Conservation (phyloP, 2,797 vertebrate genomes). For the Sebastes dallii region DNA sequence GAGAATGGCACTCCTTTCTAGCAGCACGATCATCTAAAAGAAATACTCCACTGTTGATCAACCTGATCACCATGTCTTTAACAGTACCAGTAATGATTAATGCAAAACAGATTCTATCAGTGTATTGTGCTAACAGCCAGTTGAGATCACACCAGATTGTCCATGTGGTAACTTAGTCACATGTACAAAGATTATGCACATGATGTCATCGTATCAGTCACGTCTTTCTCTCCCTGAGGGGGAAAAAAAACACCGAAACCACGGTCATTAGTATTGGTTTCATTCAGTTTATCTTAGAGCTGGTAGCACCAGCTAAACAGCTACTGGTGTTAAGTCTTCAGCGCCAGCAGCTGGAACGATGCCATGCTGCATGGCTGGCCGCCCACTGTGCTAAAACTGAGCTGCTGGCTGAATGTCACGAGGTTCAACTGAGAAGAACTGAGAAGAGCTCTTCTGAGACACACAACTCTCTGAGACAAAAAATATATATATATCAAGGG, state of each 20-base stretch:
- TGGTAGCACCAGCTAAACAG: background rate
- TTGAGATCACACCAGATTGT: conserved; percentile 1
- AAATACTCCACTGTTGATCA: background rate
- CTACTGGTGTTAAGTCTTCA: background rate
- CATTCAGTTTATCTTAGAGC: background rate
- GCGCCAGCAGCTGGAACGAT: conserved; percentile 4
- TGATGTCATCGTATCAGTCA: background rate
- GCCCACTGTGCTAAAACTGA: conserved; percentile 1
- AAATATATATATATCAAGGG: background rate
- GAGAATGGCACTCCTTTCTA: background rate
- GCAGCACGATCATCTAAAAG: background rate
- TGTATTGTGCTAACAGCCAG: background rate
- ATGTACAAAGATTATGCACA: background rate
- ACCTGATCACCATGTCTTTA: background rate
- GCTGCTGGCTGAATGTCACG: background rate
- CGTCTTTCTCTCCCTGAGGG: background rate
- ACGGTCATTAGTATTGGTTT: background rate
- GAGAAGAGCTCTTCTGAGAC: background rate
- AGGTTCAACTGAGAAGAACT: background rate
- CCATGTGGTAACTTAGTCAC: conserved; percentile 1
- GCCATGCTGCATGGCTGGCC: background rate
- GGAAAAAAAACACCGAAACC: background rate
- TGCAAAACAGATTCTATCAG: background rate
- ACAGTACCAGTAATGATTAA: background rate
- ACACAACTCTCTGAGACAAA: background rate